Base-by-base conservation (phyloP, 2,113 vertebrate species). In the Polypterus bichir region DNA sequence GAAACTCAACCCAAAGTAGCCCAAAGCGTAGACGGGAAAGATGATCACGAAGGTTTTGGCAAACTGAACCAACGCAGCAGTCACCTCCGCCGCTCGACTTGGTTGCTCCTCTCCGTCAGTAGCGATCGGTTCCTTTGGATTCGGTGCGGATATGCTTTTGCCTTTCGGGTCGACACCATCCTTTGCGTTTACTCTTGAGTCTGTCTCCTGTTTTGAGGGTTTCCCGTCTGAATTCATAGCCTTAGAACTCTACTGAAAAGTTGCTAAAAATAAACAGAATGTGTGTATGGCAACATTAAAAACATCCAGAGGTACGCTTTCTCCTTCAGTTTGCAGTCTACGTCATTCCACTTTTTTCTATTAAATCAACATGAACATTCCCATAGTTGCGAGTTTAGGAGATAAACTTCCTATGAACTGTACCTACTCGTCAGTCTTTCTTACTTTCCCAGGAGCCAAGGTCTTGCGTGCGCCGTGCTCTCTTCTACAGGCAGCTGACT, bases 1-100 rank as follows among this genome's bases (percentile, higher is more conserved):
- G 79, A 97, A 97, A 73, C 94, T 97, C 77, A 96, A 83, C 67
- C 89, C 94, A 59, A 96, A 82, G 76, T 94, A 97, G 54, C 94
- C 94, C 71, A 97, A 65, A 48, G 90, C 46, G 27, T 97, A 97
- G 60, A 97, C 90, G 0, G 94, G 94, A 61, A 96, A 84, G 57
- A 97, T 79, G 61, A 96, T 59, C 56, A 83, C 86, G 59, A 97
- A 96, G 46, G 90, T 90, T 77, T 92, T 90, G 60, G 82, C 90
- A 46, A 96, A 91, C 73, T 91, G 88, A 59, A 90, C 81, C 77
- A 90, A 83, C 77, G 92, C 81, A 44, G 83, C 86, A 5, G 82
- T 76, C 70, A 92, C 65, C 9, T 96, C 90, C 76, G 48, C 90
- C 82, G 9, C 91, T 75, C 6, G 89, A 76, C 65, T 74, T 74